Evolutionary conservation across 2,113 vertebrate species (phyloP).

Genomic region (Chitala chitala): DNA sequence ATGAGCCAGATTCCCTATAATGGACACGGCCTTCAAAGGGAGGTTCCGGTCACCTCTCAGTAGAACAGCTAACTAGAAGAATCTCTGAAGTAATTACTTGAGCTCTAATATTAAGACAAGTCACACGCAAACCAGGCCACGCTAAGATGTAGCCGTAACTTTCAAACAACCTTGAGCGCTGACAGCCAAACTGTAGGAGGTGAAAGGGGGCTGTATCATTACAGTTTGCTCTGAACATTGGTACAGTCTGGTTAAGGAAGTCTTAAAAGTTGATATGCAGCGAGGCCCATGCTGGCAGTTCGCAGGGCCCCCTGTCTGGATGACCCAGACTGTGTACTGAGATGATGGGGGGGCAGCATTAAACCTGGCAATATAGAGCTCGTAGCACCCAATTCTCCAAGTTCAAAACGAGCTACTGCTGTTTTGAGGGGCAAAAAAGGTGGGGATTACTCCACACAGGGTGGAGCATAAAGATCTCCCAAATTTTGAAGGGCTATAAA

Average conservation of each 20-base stretch:
- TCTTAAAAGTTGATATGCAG: no score
- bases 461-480: no score
- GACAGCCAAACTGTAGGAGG: not conserved
- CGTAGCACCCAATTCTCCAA: no score
- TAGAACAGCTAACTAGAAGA: slow-evolving; percentile 37
- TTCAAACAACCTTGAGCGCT: slow-evolving; percentile 52
- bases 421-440: no score
- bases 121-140: slow-evolving; percentile 25
- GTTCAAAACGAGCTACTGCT: no score
- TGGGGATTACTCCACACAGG: no score
- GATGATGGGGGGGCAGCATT: no score
- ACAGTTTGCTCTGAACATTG: not conserved
- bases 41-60: slow-evolving; percentile 47
- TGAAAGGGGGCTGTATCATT: not conserved
- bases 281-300: no score
- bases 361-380: no score
- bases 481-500: no score
- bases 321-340: no score
- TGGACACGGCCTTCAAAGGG: slow-evolving; percentile 22
- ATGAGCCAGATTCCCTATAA: slow-evolving; percentile 49
- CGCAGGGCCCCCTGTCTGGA: no score
- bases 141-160: slow-evolving; percentile 37
- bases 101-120: slow-evolving; percentile 54
- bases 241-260: not conserved
- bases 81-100: slow-evolving; percentile 48